Percentiles rank a stretch among this genome's conserved stretches.
Evolutionary conservation across 35 echinoderm and acorn worm genomes (phyloP).

Genomic region (Holothuria glaberrima): DNA sequence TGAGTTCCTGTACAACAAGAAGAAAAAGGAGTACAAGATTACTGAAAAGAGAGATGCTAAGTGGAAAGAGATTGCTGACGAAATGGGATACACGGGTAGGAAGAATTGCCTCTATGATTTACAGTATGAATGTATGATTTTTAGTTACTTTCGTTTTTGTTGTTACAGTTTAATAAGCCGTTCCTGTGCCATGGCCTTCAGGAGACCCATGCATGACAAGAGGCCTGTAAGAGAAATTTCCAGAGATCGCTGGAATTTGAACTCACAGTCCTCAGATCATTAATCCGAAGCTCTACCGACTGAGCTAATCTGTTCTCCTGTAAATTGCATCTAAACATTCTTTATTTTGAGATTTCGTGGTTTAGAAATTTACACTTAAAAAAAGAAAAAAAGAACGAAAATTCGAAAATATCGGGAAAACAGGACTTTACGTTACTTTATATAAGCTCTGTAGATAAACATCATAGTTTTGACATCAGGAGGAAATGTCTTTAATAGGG

Average conservation of each 20-base stretch:
- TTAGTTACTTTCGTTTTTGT: constrained; percentile 20
- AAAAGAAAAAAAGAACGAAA: neutral
- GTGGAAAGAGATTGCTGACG: constrained; percentile 20
- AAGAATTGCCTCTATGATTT: constrained; percentile 19
- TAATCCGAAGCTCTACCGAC: constrained; percentile 17
- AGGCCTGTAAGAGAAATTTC: constrained; percentile 10
- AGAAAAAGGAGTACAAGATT: constrained; percentile 17
- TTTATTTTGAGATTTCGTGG: too few relatives aligned
- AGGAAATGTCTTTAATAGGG: constrained; percentile 10
- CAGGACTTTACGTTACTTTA: constrained; percentile 1
- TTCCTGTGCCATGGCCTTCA: constrained; percentile 10
- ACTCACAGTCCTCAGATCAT: constrained; percentile 6
- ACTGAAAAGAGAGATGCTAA: constrained; percentile 18
- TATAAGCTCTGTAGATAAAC: neutral
- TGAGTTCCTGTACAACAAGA: constrained; percentile 17
- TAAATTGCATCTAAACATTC: neutral
- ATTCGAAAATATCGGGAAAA: too few relatives aligned
- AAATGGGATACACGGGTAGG: constrained; percentile 20
- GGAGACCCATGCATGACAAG: constrained; percentile 7
- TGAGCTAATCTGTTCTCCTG: constrained; percentile 16
- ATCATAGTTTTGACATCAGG: constrained; percentile 7
- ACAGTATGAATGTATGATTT: constrained; percentile 8
- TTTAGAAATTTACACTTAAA: constrained; percentile 17
- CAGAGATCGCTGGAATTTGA: constrained; percentile 21
- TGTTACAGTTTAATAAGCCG: constrained; percentile 1